Evolutionary conservation across 2,113 vertebrate species (phyloP).

Genomic region (Marmota monax): DNA sequence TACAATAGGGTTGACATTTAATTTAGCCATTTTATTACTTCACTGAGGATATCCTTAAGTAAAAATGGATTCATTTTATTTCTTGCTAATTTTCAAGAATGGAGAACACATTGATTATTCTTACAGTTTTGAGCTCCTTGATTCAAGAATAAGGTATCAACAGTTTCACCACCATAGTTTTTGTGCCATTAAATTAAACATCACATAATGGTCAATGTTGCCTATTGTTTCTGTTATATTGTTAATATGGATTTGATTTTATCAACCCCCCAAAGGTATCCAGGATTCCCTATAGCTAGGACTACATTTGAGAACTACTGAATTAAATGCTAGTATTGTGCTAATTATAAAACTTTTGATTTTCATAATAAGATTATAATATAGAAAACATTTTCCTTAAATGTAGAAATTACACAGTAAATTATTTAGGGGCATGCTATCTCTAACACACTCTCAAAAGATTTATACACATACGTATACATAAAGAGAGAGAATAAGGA

Average conservation of each 20-base stretch:
- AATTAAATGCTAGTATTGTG: not conserved
- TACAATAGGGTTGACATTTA: not conserved
- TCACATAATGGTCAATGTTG: not conserved
- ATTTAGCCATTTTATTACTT: not conserved
- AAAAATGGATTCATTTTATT: not conserved
- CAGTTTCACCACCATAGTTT: not conserved
- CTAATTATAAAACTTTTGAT: not conserved
- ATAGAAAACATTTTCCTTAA: not conserved
- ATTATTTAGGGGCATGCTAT: not conserved
- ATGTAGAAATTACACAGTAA: not conserved
- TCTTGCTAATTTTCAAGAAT: not conserved
- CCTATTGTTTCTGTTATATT: not conserved
- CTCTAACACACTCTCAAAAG: not conserved
- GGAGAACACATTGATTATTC: not conserved
- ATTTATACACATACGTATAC: not conserved
- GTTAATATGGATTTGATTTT: not conserved
- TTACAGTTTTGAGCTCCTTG: not conserved
- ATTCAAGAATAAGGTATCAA: not conserved
- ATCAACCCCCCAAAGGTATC: not conserved
- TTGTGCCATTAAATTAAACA: not conserved
- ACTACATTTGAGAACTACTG: not conserved
- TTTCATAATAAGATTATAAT: not conserved
- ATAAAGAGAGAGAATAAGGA: too few relatives aligned
- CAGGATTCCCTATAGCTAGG: not conserved
- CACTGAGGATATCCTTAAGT: not conserved